Evolutionary conservation across 2,113 vertebrate species (phyloP), one percentile per base, ranked within the genome.

Genomic region (Aleadryas rufinucha): DNA sequence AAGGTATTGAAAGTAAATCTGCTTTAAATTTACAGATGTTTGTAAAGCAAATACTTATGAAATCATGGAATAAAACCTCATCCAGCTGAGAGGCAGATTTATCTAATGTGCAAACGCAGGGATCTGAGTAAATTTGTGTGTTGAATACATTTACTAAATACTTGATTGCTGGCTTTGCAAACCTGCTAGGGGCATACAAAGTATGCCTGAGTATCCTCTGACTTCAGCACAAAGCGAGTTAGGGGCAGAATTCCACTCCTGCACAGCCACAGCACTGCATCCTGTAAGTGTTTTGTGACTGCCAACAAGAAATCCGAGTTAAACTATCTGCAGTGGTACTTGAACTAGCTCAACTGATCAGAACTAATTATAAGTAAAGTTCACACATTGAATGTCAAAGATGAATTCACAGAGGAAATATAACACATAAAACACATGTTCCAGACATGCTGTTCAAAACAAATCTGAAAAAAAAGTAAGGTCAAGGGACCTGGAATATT

Each of bases 351-450:
- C 56, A 75, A 84, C 69, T 82, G 65, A 95, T 97, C 89, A 91
- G 87, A 96, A 95, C 87, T 93, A 93, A 87, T 82, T 94, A 91
- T 57, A 79, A 91, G 91, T 71, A 69, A 87, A 89, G 65, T 81
- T 96, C 84, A 89, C 93, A 97, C 87, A 1, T 89, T 82, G 84
- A 81, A 91, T 57, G 87, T 82, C 93, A 91, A 95, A 92, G 93
- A 96, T 92, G 77, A 94, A 95, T 84, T 74, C 91, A 82, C 93
- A 95, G 78, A 95, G 94, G 93, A 95, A 95, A 92, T 41, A 56
- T 79, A 95, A 93, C 65, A 87, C 91, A 53, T 16, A 49, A 93
- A 95, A 91, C 94, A 92, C 87, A 53, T 93, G 91, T 91, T 93
- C 87, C 94, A 97, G 84, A 71, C 85, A n/a, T 26, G 74, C 74